Evolutionary conservation across 53 echinoderm and acorn worm species (phyloP), one percentile per base, ranked within the genome.

Genomic region (Henricia sp.): DNA sequence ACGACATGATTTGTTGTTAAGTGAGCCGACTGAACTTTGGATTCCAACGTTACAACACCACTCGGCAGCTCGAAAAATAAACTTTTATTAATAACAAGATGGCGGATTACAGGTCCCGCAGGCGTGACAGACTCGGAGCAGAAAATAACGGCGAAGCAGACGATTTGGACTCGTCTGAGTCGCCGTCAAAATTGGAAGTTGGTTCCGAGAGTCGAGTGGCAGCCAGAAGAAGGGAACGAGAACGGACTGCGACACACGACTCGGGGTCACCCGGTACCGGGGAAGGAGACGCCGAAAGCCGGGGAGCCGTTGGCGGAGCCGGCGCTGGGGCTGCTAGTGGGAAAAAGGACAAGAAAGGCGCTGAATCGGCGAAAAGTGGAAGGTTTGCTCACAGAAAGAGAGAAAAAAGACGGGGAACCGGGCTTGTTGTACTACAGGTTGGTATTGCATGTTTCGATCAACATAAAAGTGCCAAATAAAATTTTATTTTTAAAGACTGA

Each of bases 321-420:
- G 83, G 83, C 6, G 62, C 74, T 32, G 86, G 64, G 20, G 66
- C 65, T 1, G 72, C 48, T 5, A 75, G 75, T 1, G 75, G 78
- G 63, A 53, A 38, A 42, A 66, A 68, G 24, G 59, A 46, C 23
- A 72, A 86, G 36, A 86, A 86, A 43, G 67, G 67, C 16, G 83
- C 70, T 12, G 68, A 65, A n/a, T 50, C 67, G 26, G 60, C 70
- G 21, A 83, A 66, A 68, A 84, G 75, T 20, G 84, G 91, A 33
- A 42, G 91, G 37, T 91, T 91, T 72, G 70, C 67, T 36, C 68
- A 78, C 28, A 87, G 87, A 37, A 91, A 91, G 57, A 87, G 87
- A 64, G 91, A 91, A 64, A 91, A 91, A 39, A 64, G 91, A 58
- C 67, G 91, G 36, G 91, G 91, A 20, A 91, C 91, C 24, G 91